phyloP scores from a whole-genome alignment of 1,140 invertebrate species.

The Psix sp. region DNA sequence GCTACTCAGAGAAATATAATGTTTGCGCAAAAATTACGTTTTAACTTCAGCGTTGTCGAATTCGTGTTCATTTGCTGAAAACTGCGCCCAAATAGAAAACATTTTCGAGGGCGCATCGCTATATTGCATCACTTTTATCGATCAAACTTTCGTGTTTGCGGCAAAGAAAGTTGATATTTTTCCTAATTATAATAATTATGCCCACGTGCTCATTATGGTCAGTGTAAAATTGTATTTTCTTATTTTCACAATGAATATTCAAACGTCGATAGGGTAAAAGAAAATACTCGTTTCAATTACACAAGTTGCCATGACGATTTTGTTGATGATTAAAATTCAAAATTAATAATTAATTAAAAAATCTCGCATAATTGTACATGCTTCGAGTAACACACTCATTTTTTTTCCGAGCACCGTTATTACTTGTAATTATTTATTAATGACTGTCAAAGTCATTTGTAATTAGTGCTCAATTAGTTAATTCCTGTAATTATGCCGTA shows the following conservation, averaged over 20 bases:
- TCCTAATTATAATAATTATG: too few species aligned
- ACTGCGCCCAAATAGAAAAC: too few species aligned
- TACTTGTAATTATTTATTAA: constrained; percentile 31
- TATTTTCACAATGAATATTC: too few species aligned
- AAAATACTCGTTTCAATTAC: too few species aligned
- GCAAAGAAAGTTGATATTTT: too few species aligned
- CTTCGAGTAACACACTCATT: background rate
- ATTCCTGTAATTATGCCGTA: constrained; percentile 30
- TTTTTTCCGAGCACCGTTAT: constrained; percentile 7
- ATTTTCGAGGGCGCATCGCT: too few species aligned
- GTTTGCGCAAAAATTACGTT: constrained; percentile 39
- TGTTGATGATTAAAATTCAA: too few species aligned
- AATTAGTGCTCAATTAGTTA: constrained; percentile 46
- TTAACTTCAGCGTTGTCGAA: constrained; percentile 23
- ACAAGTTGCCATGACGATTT: too few species aligned
- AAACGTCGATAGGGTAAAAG: too few species aligned
- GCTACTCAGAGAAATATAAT: constrained; percentile 32
- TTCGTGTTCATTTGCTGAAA: constrained; percentile 7
- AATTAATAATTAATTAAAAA: constrained; percentile 11
- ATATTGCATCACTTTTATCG: background rate
- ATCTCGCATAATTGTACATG: background rate
- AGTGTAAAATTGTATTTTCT: too few species aligned
- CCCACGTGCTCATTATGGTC: too few species aligned
- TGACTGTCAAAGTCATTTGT: constrained; percentile 35
- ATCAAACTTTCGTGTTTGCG: too few species aligned